phyloP scores from a whole-genome alignment of 2,797 vertebrate genomes.

The Phalanger gymnotis region DNA sequence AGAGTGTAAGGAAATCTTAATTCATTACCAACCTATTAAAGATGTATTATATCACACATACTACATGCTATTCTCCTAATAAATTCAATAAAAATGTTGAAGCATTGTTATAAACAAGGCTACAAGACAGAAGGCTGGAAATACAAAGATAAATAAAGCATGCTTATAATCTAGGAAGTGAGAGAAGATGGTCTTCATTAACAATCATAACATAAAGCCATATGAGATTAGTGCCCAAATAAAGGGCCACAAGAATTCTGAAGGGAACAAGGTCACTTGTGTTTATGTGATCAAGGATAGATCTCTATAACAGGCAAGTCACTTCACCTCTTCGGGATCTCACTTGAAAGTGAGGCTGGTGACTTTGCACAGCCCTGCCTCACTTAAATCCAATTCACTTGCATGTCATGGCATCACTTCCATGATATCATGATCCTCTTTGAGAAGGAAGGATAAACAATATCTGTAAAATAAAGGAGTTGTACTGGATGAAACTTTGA shows the following conservation, averaged over 20 bases:
- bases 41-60: background rate
- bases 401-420: no score
- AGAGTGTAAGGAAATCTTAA: slow-evolving; percentile 6
- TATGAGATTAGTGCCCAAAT: background rate
- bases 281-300: background rate
- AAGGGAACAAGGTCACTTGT: background rate
- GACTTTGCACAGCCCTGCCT: no score
- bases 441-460: background rate
- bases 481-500: background rate
- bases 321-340: background rate
- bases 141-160: background rate
- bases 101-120: background rate
- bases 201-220: background rate
- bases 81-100: background rate
- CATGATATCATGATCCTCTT: no score
- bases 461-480: background rate
- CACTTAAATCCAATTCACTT: no score
- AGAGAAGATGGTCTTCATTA: background rate
- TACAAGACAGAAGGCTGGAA: background rate
- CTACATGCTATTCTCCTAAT: background rate
- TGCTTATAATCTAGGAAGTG: background rate
- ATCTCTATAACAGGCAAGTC: background rate
- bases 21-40: slow-evolving; percentile 19
- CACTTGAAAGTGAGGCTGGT: background rate
- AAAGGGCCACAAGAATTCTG: background rate